Percentiles rank a stretch among this genome's conserved stretches.
phyloP scores from a whole-genome alignment of 2,113 vertebrate genomes.

The Agapornis roseicollis region DNA sequence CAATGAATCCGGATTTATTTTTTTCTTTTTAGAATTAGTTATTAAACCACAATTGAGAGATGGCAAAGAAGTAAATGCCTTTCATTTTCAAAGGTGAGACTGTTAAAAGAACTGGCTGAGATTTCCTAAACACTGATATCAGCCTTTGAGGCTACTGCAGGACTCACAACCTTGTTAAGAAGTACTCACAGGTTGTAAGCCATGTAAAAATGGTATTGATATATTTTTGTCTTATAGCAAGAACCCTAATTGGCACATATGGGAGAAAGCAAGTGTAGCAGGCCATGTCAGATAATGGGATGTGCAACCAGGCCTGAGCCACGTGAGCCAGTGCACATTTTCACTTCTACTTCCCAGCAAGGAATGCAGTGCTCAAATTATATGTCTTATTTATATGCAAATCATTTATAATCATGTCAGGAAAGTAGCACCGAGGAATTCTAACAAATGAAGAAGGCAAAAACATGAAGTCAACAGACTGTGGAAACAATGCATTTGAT shows the following conservation, averaged over 20 bases:
- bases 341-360: background rate
- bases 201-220: background rate
- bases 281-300: background rate
- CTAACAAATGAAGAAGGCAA: background rate
- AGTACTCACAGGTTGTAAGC: fast-evolving
- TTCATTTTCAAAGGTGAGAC: background rate
- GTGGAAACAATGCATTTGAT: background rate
- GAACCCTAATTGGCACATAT: background rate
- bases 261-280: background rate
- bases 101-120: background rate
- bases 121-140: background rate
- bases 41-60: background rate
- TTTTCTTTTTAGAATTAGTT: background rate
- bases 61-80: background rate
- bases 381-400: background rate
- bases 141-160: background rate
- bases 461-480: background rate
- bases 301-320: background rate
- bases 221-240: background rate
- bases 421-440: background rate
- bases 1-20: background rate
- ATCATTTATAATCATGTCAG: background rate
- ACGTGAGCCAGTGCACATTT: background rate
- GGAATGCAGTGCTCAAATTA: background rate
- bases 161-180: background rate